Evolutionary conservation across 1,140 invertebrate species (phyloP).

Genomic region (Scaptomyza montana): DNA sequence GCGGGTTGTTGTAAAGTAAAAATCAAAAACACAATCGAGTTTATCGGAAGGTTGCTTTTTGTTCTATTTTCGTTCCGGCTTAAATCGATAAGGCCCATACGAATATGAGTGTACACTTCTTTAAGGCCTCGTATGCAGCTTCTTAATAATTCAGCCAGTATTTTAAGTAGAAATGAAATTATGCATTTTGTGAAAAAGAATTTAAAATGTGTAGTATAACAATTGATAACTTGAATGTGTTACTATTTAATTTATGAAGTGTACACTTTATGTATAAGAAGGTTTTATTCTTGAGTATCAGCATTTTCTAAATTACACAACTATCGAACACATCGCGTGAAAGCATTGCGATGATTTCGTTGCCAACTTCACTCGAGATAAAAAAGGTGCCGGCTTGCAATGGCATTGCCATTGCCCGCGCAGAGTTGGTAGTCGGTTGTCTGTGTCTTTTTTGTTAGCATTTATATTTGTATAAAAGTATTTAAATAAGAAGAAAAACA

Average conservation of each 20-base stretch:
- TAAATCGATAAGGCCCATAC: neutral
- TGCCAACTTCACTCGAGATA: slow-evolving; percentile 21
- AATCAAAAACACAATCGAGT: slow-evolving; percentile 24
- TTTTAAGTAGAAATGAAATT: neutral
- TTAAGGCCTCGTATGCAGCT: neutral
- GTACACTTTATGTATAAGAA: too few relatives aligned
- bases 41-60: neutral
- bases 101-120: neutral
- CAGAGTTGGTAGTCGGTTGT: slow-evolving; percentile 34
- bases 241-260: too few relatives aligned
- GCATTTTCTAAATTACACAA: neutral
- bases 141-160: neutral
- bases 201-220: too few relatives aligned
- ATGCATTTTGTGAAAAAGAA: too few relatives aligned
- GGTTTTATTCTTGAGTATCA: too few relatives aligned
- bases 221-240: too few relatives aligned
- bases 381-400: slow-evolving; percentile 47
- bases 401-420: slow-evolving; percentile 60
- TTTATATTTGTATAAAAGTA: neutral
- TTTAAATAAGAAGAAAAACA: slow-evolving; percentile 4
- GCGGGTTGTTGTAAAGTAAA: slow-evolving; percentile 47
- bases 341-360: neutral
- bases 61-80: neutral
- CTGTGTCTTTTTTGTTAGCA: slow-evolving; percentile 27
- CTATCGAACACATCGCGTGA: slow-evolving; percentile 16